Evolutionary conservation across 2,113 vertebrate genomes (phyloP).

Genomic region (Semicossyphus pulcher): DNA sequence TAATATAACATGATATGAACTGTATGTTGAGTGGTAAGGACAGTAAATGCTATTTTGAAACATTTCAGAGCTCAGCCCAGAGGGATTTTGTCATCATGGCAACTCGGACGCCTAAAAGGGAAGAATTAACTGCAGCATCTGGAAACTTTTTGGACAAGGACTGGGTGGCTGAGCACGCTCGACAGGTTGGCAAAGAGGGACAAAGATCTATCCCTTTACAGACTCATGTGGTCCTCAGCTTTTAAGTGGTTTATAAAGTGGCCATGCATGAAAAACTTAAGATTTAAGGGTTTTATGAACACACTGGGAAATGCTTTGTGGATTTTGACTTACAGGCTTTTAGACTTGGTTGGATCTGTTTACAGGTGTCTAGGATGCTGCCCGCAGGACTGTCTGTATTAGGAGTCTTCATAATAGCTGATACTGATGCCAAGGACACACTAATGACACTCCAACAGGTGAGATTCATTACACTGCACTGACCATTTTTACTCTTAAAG

Average conservation of each 20-base stretch:
- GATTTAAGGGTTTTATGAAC: neutral
- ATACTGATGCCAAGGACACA: conserved; percentile 87
- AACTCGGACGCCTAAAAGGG: conserved; percentile 85
- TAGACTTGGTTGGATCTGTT: conserved; percentile 24
- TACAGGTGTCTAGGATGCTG: conserved; percentile 94
- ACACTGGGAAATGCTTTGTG: neutral
- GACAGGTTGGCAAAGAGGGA: conserved; percentile 86
- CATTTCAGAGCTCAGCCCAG: conserved; percentile 87
- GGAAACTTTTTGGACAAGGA: conserved; percentile 75
- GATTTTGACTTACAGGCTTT: neutral
- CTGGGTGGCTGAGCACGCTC: conserved; percentile 90
- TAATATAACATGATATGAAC: too few relatives aligned
- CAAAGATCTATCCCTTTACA: neutral
- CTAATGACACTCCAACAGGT: conserved; percentile 88
- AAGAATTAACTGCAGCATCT: conserved; percentile 60
- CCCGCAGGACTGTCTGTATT: conserved; percentile 90
- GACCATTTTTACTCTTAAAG: too few relatives aligned
- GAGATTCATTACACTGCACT: conserved; percentile 26
- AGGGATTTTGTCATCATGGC: conserved; percentile 91
- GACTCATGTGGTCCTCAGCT: neutral
- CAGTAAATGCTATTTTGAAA: neutral
- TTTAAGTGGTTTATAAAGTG: neutral
- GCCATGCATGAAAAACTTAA: neutral
- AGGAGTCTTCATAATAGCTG: conserved; percentile 89
- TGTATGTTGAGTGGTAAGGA: too few relatives aligned